These are phyloP conservation scores for Cyclina sinensis DNA, from an alignment of 1,140 invertebrate genomes.

Conservation along the genomic window DNA sequence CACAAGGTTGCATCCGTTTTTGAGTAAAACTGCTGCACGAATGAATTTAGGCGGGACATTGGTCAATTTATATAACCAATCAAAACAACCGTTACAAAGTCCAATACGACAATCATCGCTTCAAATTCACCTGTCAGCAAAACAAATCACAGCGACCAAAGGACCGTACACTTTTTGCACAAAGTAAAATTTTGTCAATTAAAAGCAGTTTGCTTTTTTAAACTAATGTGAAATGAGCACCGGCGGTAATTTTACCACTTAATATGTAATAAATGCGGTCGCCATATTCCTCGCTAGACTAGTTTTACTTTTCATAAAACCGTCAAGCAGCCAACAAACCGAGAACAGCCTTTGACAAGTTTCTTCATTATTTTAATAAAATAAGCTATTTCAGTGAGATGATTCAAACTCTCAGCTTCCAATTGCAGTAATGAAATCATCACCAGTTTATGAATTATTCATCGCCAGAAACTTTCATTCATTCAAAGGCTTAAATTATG, in stretches of 20 bases:
- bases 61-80: not conserved
- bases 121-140: not conserved
- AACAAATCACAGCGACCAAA: not conserved
- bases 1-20: no score
- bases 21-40: no score
- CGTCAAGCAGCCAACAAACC: constrained; percentile 37
- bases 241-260: constrained; percentile 19
- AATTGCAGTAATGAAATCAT: not conserved
- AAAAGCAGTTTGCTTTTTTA: constrained; percentile 10
- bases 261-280: constrained; percentile 17
- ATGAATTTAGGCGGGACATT: no score
- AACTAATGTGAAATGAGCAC: constrained; percentile 11
- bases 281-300: constrained; percentile 17
- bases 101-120: not conserved
- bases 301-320: constrained; percentile 46
- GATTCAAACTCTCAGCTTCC: not conserved
- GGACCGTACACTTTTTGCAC: not conserved
- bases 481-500: not conserved
- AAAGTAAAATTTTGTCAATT: constrained; percentile 50
- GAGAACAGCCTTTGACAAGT: constrained; percentile 1
- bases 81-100: not conserved
- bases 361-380: constrained; percentile 29
- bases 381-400: not conserved
- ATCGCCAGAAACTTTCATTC: not conserved
- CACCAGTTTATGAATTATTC: not conserved